Conservation (phyloP, 2,888 invertebrate genomes). For the Cephus spinipes region DNA sequence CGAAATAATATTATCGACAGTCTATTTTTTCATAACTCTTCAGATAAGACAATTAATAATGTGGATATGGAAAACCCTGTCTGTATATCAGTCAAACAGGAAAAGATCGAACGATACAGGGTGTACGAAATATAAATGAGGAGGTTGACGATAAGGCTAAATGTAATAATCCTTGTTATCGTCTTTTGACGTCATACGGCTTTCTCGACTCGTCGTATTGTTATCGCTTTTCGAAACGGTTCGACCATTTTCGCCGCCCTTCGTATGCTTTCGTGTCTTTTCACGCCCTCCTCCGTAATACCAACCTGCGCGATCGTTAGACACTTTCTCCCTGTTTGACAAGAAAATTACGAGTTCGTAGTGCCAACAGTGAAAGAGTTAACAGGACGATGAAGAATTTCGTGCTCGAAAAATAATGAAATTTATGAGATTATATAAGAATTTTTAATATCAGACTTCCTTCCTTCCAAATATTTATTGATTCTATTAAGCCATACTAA, state of each 20-base stretch:
- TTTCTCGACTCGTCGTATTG: neutral
- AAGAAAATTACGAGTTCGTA: neutral
- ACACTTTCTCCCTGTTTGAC: neutral
- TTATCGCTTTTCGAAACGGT: neutral
- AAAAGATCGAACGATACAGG: neutral
- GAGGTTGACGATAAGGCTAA: neutral
- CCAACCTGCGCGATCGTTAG: neutral
- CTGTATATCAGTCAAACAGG: neutral
- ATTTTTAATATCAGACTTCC: neutral
- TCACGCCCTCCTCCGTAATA: neutral
- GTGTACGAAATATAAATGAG: neutral
- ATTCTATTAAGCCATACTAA: neutral
- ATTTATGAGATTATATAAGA: neutral
- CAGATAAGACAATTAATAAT: neutral
- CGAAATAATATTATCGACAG: too few species aligned
- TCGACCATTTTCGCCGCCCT: neutral
- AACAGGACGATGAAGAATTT: neutral
- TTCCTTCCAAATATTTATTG: neutral
- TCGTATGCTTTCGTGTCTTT: neutral
- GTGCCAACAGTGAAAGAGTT: neutral
- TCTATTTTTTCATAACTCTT: neutral
- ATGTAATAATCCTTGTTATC: neutral
- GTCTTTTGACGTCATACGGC: neutral
- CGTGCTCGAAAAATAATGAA: neutral
- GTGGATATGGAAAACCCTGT: neutral